Evolutionary conservation across 2,797 vertebrate genomes (phyloP).

Genomic region (Centropyge bicolor): DNA sequence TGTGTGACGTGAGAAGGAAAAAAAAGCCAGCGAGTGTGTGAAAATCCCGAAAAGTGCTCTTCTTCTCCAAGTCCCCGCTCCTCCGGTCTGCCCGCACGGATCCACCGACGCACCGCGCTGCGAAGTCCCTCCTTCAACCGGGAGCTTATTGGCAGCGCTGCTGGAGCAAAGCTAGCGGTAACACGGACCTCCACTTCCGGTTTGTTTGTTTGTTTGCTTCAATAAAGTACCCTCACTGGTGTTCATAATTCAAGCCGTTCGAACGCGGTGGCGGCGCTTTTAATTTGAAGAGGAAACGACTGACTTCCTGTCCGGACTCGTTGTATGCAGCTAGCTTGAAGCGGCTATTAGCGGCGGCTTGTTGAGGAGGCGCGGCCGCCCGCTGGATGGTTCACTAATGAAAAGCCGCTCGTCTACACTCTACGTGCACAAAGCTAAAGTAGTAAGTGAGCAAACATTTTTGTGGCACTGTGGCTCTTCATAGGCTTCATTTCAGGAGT

Average conservation of each 20-base stretch:
- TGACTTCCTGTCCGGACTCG: neutral
- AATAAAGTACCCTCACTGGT: neutral
- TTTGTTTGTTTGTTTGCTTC: accelerated
- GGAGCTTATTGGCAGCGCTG: slow-evolving; percentile 70
- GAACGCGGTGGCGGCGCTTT: neutral
- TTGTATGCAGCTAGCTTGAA: neutral
- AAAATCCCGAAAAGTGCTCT: slow-evolving; percentile 80
- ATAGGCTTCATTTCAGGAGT: neutral
- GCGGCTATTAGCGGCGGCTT: neutral
- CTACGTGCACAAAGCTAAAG: neutral
- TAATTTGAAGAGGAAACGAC: slow-evolving; percentile 8
- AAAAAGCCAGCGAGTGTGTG: slow-evolving; percentile 55
- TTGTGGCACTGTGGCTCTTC: no score
- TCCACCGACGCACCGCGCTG: slow-evolving; percentile 74
- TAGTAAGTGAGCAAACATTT: neutral
- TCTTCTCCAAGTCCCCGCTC: slow-evolving; percentile 64
- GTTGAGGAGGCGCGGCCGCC: slow-evolving; percentile 42
- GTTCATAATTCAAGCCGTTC: no score
- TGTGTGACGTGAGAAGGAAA: slow-evolving; percentile 12
- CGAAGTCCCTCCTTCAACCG: slow-evolving; percentile 80
- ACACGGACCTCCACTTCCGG: neutral
- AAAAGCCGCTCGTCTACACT: neutral
- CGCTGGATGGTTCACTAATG: slow-evolving; percentile 25
- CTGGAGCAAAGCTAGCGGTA: neutral
- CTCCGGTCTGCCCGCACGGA: slow-evolving; percentile 69